Conservation (phyloP, 2,888 invertebrate genomes). For the Rhorus exstirpatorius region DNA sequence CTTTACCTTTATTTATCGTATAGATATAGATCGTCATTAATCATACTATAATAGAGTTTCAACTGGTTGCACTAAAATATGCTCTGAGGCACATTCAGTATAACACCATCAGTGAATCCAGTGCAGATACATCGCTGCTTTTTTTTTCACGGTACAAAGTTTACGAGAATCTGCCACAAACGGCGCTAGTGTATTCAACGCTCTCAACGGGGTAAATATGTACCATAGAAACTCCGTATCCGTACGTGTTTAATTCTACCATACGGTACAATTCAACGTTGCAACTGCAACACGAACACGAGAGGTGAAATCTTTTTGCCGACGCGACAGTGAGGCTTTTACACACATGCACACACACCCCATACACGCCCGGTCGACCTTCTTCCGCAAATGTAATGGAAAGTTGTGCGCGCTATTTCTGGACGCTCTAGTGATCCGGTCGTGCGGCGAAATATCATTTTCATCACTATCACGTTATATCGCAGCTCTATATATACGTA, state of each 20-base stretch:
- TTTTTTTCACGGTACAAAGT: too few species aligned
- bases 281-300: conserved; percentile 57
- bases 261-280: conserved; percentile 54
- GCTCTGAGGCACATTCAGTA: too few species aligned
- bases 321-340: conserved; percentile 57
- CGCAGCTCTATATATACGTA: conserved; percentile 8
- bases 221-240: conserved; percentile 38
- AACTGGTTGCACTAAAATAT: too few species aligned
- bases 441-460: conserved; percentile 69
- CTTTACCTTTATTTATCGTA: too few species aligned
- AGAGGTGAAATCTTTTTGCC: conserved; percentile 71
- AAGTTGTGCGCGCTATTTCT: conserved; percentile 78
- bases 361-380: conserved; percentile 73
- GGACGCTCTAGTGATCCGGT: conserved; percentile 73
- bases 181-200: neutral
- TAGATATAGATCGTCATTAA: too few species aligned
- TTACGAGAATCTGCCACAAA: too few species aligned
- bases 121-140: too few species aligned
- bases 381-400: conserved; percentile 77
- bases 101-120: too few species aligned
- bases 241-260: conserved; percentile 23
- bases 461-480: conserved; percentile 58
- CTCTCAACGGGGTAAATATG: conserved; percentile 17
- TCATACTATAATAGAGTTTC: too few species aligned
- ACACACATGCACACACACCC: conserved; percentile 13